Conservation (phyloP, 2,113 vertebrate species). For the Danionella cerebrum region DNA sequence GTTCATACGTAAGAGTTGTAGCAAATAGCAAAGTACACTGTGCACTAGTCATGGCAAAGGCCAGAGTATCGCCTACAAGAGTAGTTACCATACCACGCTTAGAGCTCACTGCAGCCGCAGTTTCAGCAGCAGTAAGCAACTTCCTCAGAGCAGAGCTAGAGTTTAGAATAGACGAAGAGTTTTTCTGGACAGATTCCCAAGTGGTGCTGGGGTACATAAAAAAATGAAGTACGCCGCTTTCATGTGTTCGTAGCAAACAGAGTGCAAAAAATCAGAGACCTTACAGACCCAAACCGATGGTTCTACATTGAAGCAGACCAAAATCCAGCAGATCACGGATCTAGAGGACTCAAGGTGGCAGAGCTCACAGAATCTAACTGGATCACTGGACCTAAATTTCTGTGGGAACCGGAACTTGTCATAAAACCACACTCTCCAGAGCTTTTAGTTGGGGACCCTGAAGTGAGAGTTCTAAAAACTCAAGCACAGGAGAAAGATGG, state of each 20-base stretch:
- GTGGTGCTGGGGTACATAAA: constrained; percentile 18
- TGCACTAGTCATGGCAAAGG: not conserved
- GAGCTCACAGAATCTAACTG: constrained; percentile 22
- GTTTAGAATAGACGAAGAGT: constrained; percentile 9
- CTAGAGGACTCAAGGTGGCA: constrained; percentile 23
- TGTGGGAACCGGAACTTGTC: constrained; percentile 18
- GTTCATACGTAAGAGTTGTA: constrained; percentile 3
- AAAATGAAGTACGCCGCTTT: constrained; percentile 26
- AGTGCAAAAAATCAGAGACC: constrained; percentile 19
- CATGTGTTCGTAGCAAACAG: constrained; percentile 21
- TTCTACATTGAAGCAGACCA: constrained; percentile 5
- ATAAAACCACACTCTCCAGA: not conserved
- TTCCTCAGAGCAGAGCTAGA: constrained; percentile 15
- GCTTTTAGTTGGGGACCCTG: constrained; percentile 25
- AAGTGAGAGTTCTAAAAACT: constrained; percentile 22
- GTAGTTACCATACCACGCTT: constrained; percentile 10
- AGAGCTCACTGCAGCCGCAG: constrained; percentile 10
- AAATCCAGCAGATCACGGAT: constrained; percentile 23
- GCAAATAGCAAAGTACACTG: constrained; percentile 15
- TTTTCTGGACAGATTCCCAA: not conserved
- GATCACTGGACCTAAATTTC: constrained; percentile 25
- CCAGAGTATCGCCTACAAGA: not conserved
- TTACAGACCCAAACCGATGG: constrained; percentile 1
- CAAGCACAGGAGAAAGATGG: not conserved
- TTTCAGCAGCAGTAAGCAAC: constrained; percentile 2